Conservation (phyloP, 1,140 invertebrate species). For the Drosophila quadrilineata region DNA sequence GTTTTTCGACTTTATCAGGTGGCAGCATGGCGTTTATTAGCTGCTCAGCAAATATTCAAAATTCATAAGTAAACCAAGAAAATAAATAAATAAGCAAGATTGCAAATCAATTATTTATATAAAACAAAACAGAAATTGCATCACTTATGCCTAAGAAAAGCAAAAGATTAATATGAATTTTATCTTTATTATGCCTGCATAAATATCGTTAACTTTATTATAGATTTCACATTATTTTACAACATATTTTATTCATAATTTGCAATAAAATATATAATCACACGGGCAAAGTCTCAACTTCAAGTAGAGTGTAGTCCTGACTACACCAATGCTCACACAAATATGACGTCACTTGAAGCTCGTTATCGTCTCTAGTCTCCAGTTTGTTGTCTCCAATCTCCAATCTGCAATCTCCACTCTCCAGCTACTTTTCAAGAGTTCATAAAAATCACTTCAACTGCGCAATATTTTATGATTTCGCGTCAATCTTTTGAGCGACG, state of each 20-base stretch:
- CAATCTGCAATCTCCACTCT: no score
- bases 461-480: constrained; percentile 70
- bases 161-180: no score
- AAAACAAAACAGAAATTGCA: no score
- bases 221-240: not conserved
- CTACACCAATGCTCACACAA: constrained; percentile 36
- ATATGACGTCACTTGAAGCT: constrained; percentile 58
- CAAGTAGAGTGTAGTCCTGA: no score
- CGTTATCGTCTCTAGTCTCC: constrained; percentile 38
- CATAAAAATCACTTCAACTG: constrained; percentile 76
- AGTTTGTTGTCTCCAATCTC: no score
- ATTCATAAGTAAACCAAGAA: not conserved
- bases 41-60: constrained; percentile 1
- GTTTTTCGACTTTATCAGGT: constrained; percentile 8
- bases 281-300: no score
- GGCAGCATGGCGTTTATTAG: constrained; percentile 15
- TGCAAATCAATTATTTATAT: no score
- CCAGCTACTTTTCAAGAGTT: constrained; percentile 62
- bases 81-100: not conserved
- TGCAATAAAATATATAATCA: no score
- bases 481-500: constrained; percentile 57
- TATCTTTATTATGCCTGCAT: no score
- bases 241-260: not conserved
- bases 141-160: no score
- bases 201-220: no score